These are phyloP conservation scores for Pangasianodon gigas DNA, from an alignment of 2,113 vertebrate genomes.

Conservation along the genomic window DNA sequence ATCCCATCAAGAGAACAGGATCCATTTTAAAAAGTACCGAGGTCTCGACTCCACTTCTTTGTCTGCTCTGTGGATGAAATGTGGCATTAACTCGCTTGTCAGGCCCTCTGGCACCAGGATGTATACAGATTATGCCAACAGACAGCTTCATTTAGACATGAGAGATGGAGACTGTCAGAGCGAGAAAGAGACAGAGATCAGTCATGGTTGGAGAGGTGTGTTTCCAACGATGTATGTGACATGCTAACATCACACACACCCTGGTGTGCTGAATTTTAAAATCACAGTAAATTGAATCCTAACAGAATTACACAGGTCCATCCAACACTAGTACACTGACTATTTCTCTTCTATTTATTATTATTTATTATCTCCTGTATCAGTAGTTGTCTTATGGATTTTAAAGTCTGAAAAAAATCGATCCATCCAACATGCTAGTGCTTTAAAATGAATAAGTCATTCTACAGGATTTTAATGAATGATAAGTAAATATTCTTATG, in stretches of 20 bases:
- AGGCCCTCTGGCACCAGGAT: background rate
- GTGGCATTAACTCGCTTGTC: background rate
- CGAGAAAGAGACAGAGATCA: background rate
- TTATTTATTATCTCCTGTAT: too few relatives aligned
- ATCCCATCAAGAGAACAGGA: slow-evolving; percentile 4
- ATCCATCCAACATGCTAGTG: too few relatives aligned
- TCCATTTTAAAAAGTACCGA: background rate
- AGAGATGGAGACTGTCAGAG: background rate
- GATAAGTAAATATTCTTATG: too few relatives aligned
- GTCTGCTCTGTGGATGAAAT: background rate
- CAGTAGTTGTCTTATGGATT: too few relatives aligned
- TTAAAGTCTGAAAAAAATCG: too few relatives aligned
- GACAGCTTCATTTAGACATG: background rate
- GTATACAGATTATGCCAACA: background rate
- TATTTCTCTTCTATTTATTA: background rate
- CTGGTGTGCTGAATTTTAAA: background rate
- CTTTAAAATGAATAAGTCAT: too few relatives aligned
- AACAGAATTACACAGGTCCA: slow-evolving; percentile 1
- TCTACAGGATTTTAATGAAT: too few relatives aligned
- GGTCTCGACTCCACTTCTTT: background rate
- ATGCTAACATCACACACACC: background rate
- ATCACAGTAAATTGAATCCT: background rate
- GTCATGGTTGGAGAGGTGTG: background rate
- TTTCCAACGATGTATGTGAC: background rate
- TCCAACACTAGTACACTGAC: background rate